Evolutionary conservation across 2,113 vertebrate genomes (phyloP), one percentile per base, ranked within the genome.

Genomic region (Melanerpes aurifrons): DNA sequence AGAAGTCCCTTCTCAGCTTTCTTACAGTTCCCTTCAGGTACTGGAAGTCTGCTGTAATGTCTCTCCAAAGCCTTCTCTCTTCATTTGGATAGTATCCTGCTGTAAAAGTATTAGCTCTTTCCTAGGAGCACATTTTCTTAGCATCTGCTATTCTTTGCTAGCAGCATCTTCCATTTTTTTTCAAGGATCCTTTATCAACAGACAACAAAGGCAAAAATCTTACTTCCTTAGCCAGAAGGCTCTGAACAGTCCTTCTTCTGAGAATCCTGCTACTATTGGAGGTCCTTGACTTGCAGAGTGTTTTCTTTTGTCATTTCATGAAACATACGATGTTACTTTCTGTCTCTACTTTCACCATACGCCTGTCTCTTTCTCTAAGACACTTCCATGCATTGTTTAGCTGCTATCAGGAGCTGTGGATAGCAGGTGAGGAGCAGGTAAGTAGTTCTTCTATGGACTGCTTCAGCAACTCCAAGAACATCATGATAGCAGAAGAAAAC

Each of bases 261-360:
- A 35, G 35, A 93, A 73, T 25, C 47, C 62, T 66, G 22, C 59
- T 78, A 15, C 26, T 58, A 43, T 74, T 61, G 53, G 40, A 75
- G 64, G 21, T 6, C 81, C 95, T 87, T 86, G 74, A 85, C 47
- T 91, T 89, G 22, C 68, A 47, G 15, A 2, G 0, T 71, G 57
- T 47, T 94, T 93, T 83, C 82, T 94, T 95, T 89, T 40, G 37
- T 95, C 28, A 84, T 86, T 93, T 91, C 63, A 48, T 88, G 82
- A 86, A 86, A 91, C 31, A 10, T 58, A n/a, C 86, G 77, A 90
- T 84, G 91, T 88, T 89, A 87, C 62, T 86, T 95, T 78, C 31
- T 77, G 94, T 91, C 70, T 94, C 45, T 35, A 18, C 48, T 78
- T 79, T 79, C 53, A 74, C 50, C 50, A 2, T 82, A 18, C 82